Evolutionary conservation across 2,888 invertebrate species (phyloP), one percentile per base, ranked within the genome.

Genomic region (Slavum lentiscoides): DNA sequence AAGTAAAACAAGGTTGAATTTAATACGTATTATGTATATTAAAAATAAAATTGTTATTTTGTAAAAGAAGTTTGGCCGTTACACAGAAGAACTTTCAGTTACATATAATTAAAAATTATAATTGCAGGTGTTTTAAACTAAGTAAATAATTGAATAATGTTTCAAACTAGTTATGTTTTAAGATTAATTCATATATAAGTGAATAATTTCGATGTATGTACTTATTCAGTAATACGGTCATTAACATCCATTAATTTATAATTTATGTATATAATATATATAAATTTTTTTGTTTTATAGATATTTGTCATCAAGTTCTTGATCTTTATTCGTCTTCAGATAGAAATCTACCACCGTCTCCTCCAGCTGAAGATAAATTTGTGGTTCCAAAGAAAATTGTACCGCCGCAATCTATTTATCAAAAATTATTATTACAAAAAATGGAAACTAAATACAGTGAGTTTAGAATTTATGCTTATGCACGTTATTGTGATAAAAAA

Each of bases 241-340:
- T 43, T 9, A 43, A 43, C 7, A 49, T 3, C 11, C 11, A 49
- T 43, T 80, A 2, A 7, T 43, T 3, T 43, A 67, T 15, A 21
- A 21, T 21, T 13, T 21, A 67, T 49, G 11, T 49, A 49, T 49
- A 49, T 49, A 43, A 30, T 30, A 30, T 30, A 2, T 30, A 30
- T 30, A 30, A 30, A 30, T 30, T 30, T 30, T 21, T 30, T 9
- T 68, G 17, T 82, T 76, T 86, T 86, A 39, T 86, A 91, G 97
- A 97, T 87, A 96, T 98, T 84, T 98, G 98, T 85, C 98, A 98
- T 88, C 97, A 94, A 89, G 94, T 94, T 83, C 83, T 98, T 83
- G 98, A 98, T 87, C 88, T 98, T 82, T 98, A 98, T 58, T 75
- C 83, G 17, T 30, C 62, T 58, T 84, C 84, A 17, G 84, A 84